Evolutionary conservation across 2,888 invertebrate genomes (phyloP), one percentile per base, ranked within the genome.

Genomic region (Cantharis flavilabris): DNA sequence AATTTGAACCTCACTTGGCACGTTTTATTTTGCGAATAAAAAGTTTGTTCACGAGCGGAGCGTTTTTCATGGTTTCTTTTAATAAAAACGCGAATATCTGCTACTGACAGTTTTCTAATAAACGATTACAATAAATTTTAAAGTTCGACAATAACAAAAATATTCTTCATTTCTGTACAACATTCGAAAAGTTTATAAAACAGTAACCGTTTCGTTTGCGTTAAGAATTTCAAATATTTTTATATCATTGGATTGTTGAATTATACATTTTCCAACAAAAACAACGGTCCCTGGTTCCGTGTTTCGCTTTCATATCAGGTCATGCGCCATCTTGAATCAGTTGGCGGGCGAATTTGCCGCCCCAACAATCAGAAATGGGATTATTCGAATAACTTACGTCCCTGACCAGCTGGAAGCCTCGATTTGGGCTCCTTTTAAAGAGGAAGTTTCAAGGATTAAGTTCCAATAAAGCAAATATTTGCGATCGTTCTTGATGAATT

Each of bases 21-120:
- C 71, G 49, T 71, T 70, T 71, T 63, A 63, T 18, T 71, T 71
- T 14, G 4, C n/a, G 18, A 63, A 11, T 64, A 20, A 23, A 64
- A 71, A 63, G 62, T 71, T 71, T 23, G 63, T 79, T 71, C 78
- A 76, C 73, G 76, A 72, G 14, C 77, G 76, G 71, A 78, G 76
- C 76, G 76, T 78, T 78, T 75, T 75, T 73, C 79, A 30, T 67
- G 79, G 75, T 72, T 76, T 49, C 73, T 80, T 82, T 83, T 82
- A 82, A 82, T 82, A 81, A 83, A 83, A 83, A 82, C 79, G 79
- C 73, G 72, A 79, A 79, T 82, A 81, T 82, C 82, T 83, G 83
- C 76, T 71, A 79, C 79, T 83, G 83, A 83, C 83, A 81, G 81
- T 79, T 82, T 77, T 75, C 82, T 82, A 82, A 84, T 83, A 83